Percentiles rank a stretch among this genome's conserved stretches.
These are phyloP conservation scores for Salvator merianae DNA, from an alignment of 2,113 vertebrate genomes.

Conservation along the genomic window DNA sequence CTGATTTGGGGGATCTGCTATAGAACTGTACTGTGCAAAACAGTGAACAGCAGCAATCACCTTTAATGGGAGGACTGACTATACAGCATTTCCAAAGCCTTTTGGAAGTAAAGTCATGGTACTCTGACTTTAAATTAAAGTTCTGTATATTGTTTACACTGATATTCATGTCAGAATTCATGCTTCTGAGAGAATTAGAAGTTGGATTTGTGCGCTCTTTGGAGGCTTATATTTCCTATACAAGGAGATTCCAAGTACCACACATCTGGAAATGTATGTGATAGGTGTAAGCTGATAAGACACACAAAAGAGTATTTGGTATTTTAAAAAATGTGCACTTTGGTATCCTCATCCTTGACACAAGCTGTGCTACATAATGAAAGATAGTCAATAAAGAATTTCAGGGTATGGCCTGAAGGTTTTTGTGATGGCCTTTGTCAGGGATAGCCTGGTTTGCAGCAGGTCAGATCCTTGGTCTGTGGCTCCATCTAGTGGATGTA, in stretches of 20 bases:
- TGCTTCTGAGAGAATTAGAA: not conserved
- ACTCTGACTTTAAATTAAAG: conserved; percentile 14
- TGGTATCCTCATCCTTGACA: too few species aligned
- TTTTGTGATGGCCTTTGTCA: too few species aligned
- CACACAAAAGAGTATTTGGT: too few species aligned
- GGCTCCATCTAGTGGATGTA: too few species aligned
- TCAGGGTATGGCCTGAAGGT: not conserved
- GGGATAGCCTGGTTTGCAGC: too few species aligned
- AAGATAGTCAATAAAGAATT: not conserved
- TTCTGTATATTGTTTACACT: not conserved
- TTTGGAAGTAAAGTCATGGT: conserved; percentile 90
- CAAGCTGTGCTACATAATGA: not conserved
- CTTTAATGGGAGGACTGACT: conserved; percentile 88
- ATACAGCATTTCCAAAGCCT: conserved; percentile 94
- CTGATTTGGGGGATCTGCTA: conserved; percentile 77
- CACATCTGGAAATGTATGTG: too few species aligned
- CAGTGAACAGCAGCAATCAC: conserved; percentile 79
- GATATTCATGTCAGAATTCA: not conserved
- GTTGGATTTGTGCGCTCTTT: not conserved
- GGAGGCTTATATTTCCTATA: too few species aligned
- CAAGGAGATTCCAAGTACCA: too few species aligned
- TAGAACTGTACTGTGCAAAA: conserved; percentile 68
- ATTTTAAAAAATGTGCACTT: too few species aligned
- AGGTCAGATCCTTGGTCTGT: too few species aligned
- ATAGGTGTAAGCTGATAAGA: too few species aligned